A percentile compares a stretch with the other conserved stretches of the same genome.
These are phyloP conservation scores for Andrena flavipes DNA, from an alignment of 2,888 invertebrate genomes.

Conservation along the genomic window DNA sequence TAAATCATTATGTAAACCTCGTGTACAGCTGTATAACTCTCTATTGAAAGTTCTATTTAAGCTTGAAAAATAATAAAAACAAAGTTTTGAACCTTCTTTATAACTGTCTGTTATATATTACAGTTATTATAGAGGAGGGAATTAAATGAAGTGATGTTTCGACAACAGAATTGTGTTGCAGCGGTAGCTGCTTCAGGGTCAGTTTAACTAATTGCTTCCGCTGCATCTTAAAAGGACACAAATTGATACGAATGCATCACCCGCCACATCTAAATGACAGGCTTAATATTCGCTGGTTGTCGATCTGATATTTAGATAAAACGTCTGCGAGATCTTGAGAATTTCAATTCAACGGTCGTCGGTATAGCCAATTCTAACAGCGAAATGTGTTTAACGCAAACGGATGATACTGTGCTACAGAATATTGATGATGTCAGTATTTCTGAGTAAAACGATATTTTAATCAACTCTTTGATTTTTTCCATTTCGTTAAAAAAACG, in stretches of 20 bases:
- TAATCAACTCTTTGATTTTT: background rate
- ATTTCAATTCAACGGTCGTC: slow-evolving; percentile 50
- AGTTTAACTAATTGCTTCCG: slow-evolving; percentile 53
- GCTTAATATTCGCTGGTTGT: slow-evolving; percentile 48
- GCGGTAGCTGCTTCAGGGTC: slow-evolving; percentile 12
- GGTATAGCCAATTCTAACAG: background rate
- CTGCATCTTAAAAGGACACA: slow-evolving; percentile 40
- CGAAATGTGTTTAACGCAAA: slow-evolving; percentile 10
- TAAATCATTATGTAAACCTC: too few species aligned
- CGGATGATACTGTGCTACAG: background rate
- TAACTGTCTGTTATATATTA: background rate
- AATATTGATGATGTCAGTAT: slow-evolving; percentile 4
- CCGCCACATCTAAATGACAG: slow-evolving; percentile 7
- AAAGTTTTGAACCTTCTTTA: background rate
- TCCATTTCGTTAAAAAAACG: background rate
- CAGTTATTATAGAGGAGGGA: background rate
- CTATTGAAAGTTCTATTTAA: too few species aligned
- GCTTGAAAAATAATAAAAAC: too few species aligned
- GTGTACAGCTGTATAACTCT: too few species aligned
- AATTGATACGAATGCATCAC: slow-evolving; percentile 39
- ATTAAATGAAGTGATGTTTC: slow-evolving; percentile 16
- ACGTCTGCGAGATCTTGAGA: slow-evolving; percentile 38
- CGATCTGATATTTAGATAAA: slow-evolving; percentile 32
- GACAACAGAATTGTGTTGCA: slow-evolving; percentile 4
- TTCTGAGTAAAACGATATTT: background rate